A percentile compares a stretch with the other conserved stretches of the same genome.
These are phyloP conservation scores for Lutraria lutraria DNA, from an alignment of 2,888 invertebrate species.

Conservation along the genomic window DNA sequence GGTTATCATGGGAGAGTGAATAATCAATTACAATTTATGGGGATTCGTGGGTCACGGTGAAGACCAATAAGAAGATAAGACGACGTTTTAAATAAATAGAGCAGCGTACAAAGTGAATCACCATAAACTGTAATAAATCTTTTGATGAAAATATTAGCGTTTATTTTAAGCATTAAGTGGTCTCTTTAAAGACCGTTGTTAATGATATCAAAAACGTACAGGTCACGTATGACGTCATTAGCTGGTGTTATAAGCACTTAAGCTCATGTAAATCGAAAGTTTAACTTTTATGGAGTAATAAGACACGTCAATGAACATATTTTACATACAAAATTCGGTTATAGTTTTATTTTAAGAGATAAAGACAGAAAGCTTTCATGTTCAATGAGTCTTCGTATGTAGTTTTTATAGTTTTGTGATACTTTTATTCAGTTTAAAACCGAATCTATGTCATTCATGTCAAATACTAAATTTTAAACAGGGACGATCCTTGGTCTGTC, in stretches of 20 bases:
- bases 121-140: not conserved
- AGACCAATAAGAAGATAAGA: slow-evolving; percentile 1
- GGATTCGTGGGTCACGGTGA: not conserved
- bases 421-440: not conserved
- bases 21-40: slow-evolving; percentile 20
- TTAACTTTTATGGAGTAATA: slow-evolving; percentile 10
- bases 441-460: not conserved
- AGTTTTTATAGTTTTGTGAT: not conserved
- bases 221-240: slow-evolving; percentile 32
- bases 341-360: slow-evolving; percentile 19
- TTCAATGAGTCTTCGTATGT: not conserved
- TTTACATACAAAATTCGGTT: slow-evolving; percentile 10
- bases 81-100: not conserved
- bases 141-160: slow-evolving; percentile 21
- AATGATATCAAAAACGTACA: not conserved
- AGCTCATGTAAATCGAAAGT: slow-evolving; percentile 6
- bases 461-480: not conserved
- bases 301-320: slow-evolving; percentile 14
- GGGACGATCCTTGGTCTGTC: not conserved
- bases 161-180: slow-evolving; percentile 21
- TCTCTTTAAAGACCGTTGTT: not conserved
- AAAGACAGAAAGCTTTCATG: not conserved
- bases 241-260: not conserved
- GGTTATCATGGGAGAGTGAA: not conserved
- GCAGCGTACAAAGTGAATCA: not conserved